Evolutionary conservation across 2,113 vertebrate species (phyloP), one percentile per base, ranked within the genome.

Genomic region (Lepus timidus): DNA sequence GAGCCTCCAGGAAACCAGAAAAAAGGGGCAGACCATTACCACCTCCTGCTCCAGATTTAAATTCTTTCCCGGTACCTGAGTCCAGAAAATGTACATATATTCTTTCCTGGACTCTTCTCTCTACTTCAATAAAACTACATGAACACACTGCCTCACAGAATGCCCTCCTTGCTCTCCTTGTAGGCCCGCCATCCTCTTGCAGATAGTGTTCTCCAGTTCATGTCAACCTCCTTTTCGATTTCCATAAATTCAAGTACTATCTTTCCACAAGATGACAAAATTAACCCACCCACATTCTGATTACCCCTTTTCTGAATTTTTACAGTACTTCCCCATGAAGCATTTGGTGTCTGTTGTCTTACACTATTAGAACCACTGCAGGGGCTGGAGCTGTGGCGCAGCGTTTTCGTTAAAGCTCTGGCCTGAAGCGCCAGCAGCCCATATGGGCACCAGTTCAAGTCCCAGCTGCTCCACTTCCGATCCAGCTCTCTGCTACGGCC

Each of bases 181-280:
- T 16, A 70, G 51, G 52, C 33, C 36, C 36, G 36, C 36, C 62
- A 80, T 51, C 10, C 25, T 85, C 52, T 29, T 31, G 22, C 0
- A 84, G 20, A 61, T 17, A 55, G 31, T 62, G 67, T 92, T 67
- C 62, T 67, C 58, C 20, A 8, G 29, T 87, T 71, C 29, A 39
- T 51, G 81, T 82, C 75, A 78, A 64, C 58, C 70, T 88, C 19
- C 86, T 93, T 89, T 95, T 65, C 52, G 19, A 79, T 5, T 92
- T 49, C n/a, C 62, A 94, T 14, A 79, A 58, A 51, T 11, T 95
- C 25, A 89, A 89, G 23, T 90, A 73, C 65, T 82, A 84, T 17
- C 58, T 94, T 83, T 89, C 36, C 75, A 93, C 2, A 74, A 90
- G 51, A 74, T 22, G 31, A 65, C 44, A 75, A 76, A 85, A 91